Evolutionary conservation across 2,113 vertebrate genomes (phyloP).

Genomic region (Sebastes fasciatus): DNA sequence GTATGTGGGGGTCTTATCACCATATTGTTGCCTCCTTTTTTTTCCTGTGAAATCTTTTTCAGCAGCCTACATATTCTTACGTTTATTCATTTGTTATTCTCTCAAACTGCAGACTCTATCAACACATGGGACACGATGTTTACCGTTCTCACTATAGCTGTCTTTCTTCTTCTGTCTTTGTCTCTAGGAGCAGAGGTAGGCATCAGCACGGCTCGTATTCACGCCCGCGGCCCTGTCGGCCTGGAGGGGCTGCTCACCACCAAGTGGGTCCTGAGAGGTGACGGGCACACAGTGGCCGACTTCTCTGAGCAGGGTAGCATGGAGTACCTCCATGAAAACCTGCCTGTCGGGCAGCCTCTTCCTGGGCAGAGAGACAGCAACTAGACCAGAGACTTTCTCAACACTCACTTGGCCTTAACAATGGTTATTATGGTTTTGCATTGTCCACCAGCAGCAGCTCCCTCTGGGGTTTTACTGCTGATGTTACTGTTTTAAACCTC

Average conservation of each 20-base stretch:
- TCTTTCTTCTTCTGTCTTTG: neutral
- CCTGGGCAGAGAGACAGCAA: conserved; percentile 63
- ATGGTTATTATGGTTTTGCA: conserved; percentile 10
- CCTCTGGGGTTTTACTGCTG: neutral
- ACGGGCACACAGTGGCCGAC: conserved; percentile 92
- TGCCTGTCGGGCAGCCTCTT: conserved; percentile 82
- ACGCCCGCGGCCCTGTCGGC: conserved; percentile 96
- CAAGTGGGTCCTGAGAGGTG: conserved; percentile 94
- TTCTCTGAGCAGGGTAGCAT: conserved; percentile 93
- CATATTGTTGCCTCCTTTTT: neutral
- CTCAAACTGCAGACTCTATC: neutral
- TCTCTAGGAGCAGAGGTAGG: conserved; percentile 94
- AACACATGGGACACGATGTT: neutral
- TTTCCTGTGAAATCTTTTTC: neutral
- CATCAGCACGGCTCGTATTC: conserved; percentile 95
- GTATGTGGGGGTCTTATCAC: conserved; percentile 77
- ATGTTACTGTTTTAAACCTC: conserved; percentile 15
- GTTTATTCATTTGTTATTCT: neutral
- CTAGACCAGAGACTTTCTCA: conserved; percentile 47
- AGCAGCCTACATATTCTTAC: neutral
- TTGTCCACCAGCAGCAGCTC: neutral
- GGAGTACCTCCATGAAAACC: conserved; percentile 92
- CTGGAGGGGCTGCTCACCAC: conserved; percentile 97
- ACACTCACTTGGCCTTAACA: neutral
- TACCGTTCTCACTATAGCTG: neutral